Evolutionary conservation across 2,113 vertebrate species (phyloP).

Genomic region (Polypterus bichir): DNA sequence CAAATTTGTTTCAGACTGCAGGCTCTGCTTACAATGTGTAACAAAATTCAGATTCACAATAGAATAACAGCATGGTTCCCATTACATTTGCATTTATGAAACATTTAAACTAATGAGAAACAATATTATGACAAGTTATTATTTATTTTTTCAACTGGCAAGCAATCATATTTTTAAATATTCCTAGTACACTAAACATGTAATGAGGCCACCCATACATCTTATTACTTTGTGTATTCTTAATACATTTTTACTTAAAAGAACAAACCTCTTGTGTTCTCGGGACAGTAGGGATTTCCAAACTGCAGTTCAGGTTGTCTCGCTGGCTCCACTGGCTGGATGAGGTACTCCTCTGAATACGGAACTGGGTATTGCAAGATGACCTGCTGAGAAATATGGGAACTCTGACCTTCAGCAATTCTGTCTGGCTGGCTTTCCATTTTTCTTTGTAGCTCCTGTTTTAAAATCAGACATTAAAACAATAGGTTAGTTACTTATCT

Average conservation of each 20-base stretch:
- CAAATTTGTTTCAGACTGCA: neutral
- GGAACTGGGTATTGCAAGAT: conserved; percentile 59
- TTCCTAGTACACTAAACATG: neutral
- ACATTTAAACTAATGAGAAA: conserved; percentile 43
- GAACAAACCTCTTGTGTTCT: conserved; percentile 64
- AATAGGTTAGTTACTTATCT: neutral
- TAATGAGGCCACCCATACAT: neutral
- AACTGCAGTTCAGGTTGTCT: conserved; percentile 70
- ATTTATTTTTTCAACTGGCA: neutral
- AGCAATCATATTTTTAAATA: neutral
- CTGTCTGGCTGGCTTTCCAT: conserved; percentile 44
- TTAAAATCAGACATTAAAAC: neutral
- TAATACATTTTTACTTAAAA: neutral
- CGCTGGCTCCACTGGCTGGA: conserved; percentile 53
- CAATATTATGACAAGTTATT: conserved; percentile 3
- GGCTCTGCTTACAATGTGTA: neutral
- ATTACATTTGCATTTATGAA: neutral
- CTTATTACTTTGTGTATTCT: neutral
- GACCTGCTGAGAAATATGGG: conserved; percentile 25
- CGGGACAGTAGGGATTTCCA: conserved; percentile 75
- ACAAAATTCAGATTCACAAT: neutral
- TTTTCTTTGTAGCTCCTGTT: conserved; percentile 60
- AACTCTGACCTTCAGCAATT: conserved; percentile 46
- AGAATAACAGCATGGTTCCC: neutral
- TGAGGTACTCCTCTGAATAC: conserved; percentile 55